Conservation (phyloP, 2,888 invertebrate species). For the Rotaria sp. region DNA sequence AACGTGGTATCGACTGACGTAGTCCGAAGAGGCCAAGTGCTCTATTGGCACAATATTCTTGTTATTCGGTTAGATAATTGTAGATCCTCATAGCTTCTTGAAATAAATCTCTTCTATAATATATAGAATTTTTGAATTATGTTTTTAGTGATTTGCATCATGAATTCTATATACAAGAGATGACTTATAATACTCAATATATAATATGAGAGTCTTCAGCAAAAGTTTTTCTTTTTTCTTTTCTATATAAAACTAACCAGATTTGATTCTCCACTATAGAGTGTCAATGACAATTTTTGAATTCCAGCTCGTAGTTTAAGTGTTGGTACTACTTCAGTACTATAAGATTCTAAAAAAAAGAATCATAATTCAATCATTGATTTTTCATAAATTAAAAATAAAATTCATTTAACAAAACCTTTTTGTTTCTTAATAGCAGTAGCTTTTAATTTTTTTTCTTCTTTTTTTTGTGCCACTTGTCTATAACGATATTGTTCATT, state of each 20-base stretch:
- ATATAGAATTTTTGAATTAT: too few species aligned
- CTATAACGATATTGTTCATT: background rate
- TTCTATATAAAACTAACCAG: background rate
- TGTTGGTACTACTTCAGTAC: background rate
- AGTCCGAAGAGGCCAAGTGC: too few species aligned
- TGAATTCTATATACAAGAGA: too few species aligned
- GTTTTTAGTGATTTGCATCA: too few species aligned
- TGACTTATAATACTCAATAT: too few species aligned
- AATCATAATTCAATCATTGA: background rate
- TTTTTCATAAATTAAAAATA: background rate
- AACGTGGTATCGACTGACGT: too few species aligned
- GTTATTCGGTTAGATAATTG: too few species aligned
- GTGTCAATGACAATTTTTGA: background rate
- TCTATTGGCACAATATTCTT: too few species aligned
- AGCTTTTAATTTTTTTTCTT: background rate
- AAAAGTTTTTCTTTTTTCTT: too few species aligned
- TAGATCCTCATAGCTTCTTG: too few species aligned
- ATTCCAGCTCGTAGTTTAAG: background rate
- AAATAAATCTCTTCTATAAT: too few species aligned
- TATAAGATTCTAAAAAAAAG: background rate
- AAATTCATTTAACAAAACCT: background rate
- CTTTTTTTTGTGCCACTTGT: background rate
- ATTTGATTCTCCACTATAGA: conserved; percentile 13
- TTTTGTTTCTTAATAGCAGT: background rate
- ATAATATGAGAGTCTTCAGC: too few species aligned